Conservation (phyloP, 2,888 invertebrate genomes). For the Metallyticus violacea region DNA sequence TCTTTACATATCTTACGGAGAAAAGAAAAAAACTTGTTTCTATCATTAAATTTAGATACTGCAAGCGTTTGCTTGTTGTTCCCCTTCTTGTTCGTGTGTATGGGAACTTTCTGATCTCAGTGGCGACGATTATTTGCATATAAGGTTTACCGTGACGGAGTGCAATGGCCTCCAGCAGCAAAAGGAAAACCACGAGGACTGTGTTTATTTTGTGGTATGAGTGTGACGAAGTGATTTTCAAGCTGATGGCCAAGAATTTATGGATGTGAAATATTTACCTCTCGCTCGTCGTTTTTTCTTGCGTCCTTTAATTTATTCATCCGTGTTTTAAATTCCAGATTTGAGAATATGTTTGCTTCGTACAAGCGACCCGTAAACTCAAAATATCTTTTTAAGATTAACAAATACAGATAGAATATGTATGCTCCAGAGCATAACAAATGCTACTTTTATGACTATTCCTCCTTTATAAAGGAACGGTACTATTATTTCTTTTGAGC, state of each 20-base stretch:
- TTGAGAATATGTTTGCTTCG: neutral
- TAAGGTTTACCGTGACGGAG: neutral
- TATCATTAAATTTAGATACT: too few species aligned
- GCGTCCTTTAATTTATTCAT: neutral
- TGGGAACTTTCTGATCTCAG: neutral
- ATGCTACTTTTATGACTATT: too few species aligned
- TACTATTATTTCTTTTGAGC: too few species aligned
- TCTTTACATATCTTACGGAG: too few species aligned
- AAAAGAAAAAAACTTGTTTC: too few species aligned
- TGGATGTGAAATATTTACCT: neutral
- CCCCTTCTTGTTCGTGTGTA: neutral
- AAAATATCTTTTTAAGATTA: too few species aligned
- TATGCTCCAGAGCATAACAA: too few species aligned
- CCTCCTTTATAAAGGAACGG: too few species aligned
- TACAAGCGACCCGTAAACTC: too few species aligned
- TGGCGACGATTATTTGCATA: neutral
- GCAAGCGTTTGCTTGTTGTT: neutral
- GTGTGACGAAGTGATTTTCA: neutral
- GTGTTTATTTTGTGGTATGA: neutral
- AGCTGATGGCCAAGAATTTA: neutral
- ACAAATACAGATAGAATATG: too few species aligned
- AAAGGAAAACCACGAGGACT: neutral
- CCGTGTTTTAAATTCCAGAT: neutral
- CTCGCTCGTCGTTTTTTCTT: neutral
- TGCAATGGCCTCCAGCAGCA: neutral